phyloP scores from a whole-genome alignment of 2,888 invertebrate genomes.

The Tipula helvola region DNA sequence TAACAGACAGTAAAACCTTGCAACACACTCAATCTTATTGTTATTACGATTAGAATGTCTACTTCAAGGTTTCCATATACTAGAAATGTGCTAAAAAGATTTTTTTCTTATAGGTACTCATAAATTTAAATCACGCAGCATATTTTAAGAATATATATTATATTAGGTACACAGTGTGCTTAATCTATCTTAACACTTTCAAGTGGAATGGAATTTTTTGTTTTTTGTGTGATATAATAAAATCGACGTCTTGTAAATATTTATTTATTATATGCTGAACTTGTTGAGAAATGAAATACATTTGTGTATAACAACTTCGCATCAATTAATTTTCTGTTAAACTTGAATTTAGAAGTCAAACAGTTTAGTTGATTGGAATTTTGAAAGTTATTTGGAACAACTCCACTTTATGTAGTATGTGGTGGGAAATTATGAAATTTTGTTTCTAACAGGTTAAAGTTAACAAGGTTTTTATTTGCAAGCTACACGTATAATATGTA shows the following conservation, averaged over 20 bases:
- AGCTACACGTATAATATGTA: neutral
- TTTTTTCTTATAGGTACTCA: neutral
- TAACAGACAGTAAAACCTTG: neutral
- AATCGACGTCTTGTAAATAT: neutral
- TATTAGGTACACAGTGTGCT: neutral
- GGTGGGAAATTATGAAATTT: neutral
- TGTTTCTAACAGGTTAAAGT: neutral
- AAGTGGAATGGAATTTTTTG: neutral
- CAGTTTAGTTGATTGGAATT: neutral
- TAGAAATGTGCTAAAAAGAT: neutral
- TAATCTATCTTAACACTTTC: neutral
- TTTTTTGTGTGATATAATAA: neutral
- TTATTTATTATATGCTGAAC: neutral
- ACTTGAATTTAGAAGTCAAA: constrained; percentile 4
- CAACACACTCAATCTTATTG: neutral
- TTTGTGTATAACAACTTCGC: neutral
- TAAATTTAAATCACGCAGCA: neutral
- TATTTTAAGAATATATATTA: neutral
- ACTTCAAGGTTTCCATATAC: neutral
- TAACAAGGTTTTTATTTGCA: neutral
- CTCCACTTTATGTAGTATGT: neutral
- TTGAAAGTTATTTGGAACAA: neutral
- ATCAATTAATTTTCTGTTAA: neutral
- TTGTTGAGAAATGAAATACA: neutral
- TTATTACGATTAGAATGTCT: neutral